Conservation (phyloP, 2,888 invertebrate species). For the Oscheius onirici region DNA sequence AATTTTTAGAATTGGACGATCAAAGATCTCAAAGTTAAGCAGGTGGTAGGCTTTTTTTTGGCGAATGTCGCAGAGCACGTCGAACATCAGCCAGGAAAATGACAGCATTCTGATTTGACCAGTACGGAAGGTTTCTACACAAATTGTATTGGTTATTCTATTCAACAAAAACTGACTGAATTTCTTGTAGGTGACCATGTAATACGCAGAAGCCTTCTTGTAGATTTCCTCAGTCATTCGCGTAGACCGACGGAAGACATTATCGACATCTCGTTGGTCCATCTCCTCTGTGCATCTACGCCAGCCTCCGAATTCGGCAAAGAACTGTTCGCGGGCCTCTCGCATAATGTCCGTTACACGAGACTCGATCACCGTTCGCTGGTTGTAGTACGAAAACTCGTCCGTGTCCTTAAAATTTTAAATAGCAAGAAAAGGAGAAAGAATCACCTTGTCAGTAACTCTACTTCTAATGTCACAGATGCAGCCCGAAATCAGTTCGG, state of each 20-base stretch:
- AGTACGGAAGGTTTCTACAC: background rate
- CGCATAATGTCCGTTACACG: conserved; percentile 48
- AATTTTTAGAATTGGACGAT: conserved; percentile 2
- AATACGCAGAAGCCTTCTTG: conserved; percentile 50
- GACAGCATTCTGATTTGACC: conserved; percentile 51
- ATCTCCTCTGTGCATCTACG: conserved; percentile 7
- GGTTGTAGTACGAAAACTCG: conserved; percentile 67
- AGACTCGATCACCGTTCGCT: conserved; percentile 64
- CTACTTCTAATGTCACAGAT: conserved; percentile 48
- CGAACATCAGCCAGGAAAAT: conserved; percentile 63
- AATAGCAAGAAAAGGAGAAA: background rate
- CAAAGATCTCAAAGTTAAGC: background rate
- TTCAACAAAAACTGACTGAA: conserved; percentile 42
- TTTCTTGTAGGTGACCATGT: conserved; percentile 42
- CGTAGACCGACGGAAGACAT: conserved; percentile 39
- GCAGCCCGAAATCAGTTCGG: conserved; percentile 53
- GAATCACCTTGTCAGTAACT: conserved; percentile 44
- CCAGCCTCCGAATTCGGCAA: conserved; percentile 38
- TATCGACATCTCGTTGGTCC: conserved; percentile 31
- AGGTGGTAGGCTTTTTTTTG: conserved; percentile 1
- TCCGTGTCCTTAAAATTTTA: conserved; percentile 56
- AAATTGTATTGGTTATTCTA: background rate
- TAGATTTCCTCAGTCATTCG: conserved; percentile 33
- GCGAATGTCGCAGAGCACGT: conserved; percentile 54
- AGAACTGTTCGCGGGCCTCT: conserved; percentile 43